Evolutionary conservation across 1,140 invertebrate genomes (phyloP), one percentile per base, ranked within the genome.

Genomic region (Cheumatopsyche charites): DNA sequence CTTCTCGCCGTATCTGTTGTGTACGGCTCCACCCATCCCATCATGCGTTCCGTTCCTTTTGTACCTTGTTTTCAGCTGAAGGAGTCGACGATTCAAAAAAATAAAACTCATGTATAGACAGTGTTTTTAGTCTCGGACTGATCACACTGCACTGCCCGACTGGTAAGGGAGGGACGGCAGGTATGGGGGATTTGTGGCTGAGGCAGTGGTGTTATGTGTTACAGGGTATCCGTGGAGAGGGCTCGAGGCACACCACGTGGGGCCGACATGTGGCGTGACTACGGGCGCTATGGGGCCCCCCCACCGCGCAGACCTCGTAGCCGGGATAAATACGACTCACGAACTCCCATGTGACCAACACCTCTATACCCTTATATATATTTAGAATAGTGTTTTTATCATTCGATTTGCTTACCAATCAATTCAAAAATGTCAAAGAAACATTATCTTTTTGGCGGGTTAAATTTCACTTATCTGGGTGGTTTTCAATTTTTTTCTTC

Each of bases 191-290:
- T 9, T 36, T 21, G 66, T 36, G 69, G 58, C 71, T 75, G 74
- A 75, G 74, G 77, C 78, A 81, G 78, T 83, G 82, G 81, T 84
- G 79, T 82, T 82, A 65, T 88, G 86, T 88, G 86, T 90, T 90
- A 85, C 88, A 93, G 93, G 88, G 91, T 94, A 81, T 91, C 91
- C 83, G 90, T 94, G 85, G 92, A 94, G 87, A 88, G 90, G 84
- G 93, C 92, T 79, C 86, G 91, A 76, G 91, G 91, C 77, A 90
- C 89, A 81, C 90, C 90, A 79, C 87, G 90, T 78, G 90, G 90
- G 82, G 88, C 88, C 79, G 88, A 89, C 83, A 86, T 88, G 82
- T 89, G 87, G 87, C 86, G 88, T 80, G 85, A 87, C 81, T 83
- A 86, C 80, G 86, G 80, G 58, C 78, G 73, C 77, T 77, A 78